phyloP scores from a whole-genome alignment of 2,797 vertebrate genomes.

The Silurus aristotelis region DNA sequence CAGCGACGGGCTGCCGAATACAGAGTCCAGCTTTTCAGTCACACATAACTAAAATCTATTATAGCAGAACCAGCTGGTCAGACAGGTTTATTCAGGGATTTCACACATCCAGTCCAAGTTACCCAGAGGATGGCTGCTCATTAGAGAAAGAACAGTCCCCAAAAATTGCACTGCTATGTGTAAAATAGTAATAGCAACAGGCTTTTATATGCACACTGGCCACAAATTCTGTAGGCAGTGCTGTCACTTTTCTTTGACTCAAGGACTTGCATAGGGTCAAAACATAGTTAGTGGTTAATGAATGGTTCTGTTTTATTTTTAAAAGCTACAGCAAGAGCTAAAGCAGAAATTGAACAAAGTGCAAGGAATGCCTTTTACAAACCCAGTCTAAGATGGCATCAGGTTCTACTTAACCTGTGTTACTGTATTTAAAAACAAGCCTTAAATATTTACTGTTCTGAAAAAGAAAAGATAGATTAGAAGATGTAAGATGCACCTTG shows the following conservation, averaged over 20 bases:
- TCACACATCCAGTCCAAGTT: background rate
- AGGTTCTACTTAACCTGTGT: background rate
- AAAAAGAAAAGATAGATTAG: background rate
- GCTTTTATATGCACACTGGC: background rate
- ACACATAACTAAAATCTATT: conserved; percentile 22
- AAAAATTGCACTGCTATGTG: background rate
- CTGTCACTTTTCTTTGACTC: no score
- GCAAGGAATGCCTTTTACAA: background rate
- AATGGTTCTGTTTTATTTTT: background rate
- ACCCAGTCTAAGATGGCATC: background rate
- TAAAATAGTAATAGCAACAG: background rate
- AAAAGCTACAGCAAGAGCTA: background rate
- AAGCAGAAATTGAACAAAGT: background rate
- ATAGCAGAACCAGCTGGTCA: conserved; percentile 20
- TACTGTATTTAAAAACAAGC: background rate
- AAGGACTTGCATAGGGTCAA: background rate
- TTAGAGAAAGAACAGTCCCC: background rate
- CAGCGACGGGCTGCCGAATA: conserved; percentile 35
- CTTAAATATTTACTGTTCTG: background rate
- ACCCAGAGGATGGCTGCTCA: background rate
- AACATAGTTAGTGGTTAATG: background rate
- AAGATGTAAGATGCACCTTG: background rate
- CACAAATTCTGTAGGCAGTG: background rate
- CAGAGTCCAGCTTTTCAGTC: conserved; percentile 24
- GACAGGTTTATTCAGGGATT: conserved; percentile 9